These are phyloP conservation scores for Heliconius sara DNA, from an alignment of 2,888 invertebrate genomes.

Conservation along the genomic window DNA sequence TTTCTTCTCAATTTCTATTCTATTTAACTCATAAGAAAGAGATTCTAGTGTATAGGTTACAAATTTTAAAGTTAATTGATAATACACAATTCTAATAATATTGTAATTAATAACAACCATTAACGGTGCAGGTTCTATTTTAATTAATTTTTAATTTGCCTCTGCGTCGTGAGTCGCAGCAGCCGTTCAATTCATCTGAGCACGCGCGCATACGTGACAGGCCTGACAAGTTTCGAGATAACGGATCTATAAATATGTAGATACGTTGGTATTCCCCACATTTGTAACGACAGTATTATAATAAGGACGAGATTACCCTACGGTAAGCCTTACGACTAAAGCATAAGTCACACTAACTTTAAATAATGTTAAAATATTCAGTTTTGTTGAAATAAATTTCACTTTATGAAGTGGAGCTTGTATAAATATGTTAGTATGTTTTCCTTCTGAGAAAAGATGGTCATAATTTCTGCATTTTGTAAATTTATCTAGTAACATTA, in stretches of 20 bases:
- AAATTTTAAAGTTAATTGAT: not conserved
- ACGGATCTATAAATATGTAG: conserved; percentile 61
- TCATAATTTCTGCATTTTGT: conserved; percentile 4
- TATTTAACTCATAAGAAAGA: not conserved
- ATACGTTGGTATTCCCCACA: conserved; percentile 44
- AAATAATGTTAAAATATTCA: conserved; percentile 16
- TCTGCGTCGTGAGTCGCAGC: conserved; percentile 47
- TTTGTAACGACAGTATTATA: conserved; percentile 58
- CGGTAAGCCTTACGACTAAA: conserved; percentile 32
- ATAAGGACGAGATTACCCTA: conserved; percentile 56
- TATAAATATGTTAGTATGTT: not conserved
- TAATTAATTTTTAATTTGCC: conserved; percentile 50
- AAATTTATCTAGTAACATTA: not conserved
- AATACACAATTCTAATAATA: not conserved
- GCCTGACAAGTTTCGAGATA: conserved; percentile 61
- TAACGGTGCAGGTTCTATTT: conserved; percentile 36
- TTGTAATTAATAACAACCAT: conserved; percentile 34
- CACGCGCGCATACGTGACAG: conserved; percentile 67
- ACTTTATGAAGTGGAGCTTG: conserved; percentile 1
- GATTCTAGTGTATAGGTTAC: too few species aligned
- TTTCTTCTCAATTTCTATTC: not conserved
- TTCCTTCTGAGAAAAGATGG: not conserved
- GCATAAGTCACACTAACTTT: conserved; percentile 2
- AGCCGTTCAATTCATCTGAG: conserved; percentile 64
- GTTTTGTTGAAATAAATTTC: not conserved